These are phyloP conservation scores for Chalcis sispes DNA, from an alignment of 2,888 invertebrate species.

Conservation along the genomic window DNA sequence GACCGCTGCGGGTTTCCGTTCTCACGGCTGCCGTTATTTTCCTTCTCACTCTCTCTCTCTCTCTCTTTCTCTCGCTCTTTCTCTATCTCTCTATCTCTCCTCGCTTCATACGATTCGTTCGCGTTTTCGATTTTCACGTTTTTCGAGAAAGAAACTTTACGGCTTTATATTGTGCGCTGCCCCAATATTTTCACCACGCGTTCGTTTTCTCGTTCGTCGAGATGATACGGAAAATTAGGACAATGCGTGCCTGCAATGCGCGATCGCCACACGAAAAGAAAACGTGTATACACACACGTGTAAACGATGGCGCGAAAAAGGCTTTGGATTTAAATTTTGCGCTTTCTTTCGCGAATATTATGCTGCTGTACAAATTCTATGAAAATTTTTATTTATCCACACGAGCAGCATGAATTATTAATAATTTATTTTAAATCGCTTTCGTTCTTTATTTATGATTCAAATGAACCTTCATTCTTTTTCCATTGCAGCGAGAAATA, in stretches of 20 bases:
- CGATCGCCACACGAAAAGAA: slow-evolving; percentile 9
- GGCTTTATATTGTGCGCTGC: slow-evolving; percentile 6
- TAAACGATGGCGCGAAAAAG: background rate
- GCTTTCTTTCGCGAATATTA: background rate
- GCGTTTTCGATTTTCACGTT: slow-evolving; percentile 41
- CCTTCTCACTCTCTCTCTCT: too few relatives aligned
- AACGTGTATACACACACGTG: background rate
- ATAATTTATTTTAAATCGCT: slow-evolving; percentile 21
- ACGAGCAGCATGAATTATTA: slow-evolving; percentile 27
- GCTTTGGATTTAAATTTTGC: slow-evolving; percentile 16
- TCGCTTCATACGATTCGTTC: background rate
- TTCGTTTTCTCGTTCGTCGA: background rate
- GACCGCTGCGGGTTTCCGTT: slow-evolving; percentile 31
- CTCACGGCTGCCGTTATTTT: slow-evolving; percentile 27
- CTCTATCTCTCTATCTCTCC: background rate
- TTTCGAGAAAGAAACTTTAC: slow-evolving; percentile 30
- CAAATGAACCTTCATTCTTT: background rate
- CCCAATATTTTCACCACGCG: slow-evolving; percentile 14
- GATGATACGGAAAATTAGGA: slow-evolving; percentile 42
- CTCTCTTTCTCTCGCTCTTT: too few relatives aligned
- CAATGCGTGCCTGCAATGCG: slow-evolving; percentile 46
- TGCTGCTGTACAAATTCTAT: background rate
- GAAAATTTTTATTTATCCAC: slow-evolving; percentile 11
- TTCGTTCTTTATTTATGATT: slow-evolving; percentile 18
- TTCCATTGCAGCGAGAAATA: too few relatives aligned